A percentile compares a stretch with the other conserved stretches of the same genome.
phyloP scores from a whole-genome alignment of 2,797 vertebrate species.

The Potorous gilbertii region DNA sequence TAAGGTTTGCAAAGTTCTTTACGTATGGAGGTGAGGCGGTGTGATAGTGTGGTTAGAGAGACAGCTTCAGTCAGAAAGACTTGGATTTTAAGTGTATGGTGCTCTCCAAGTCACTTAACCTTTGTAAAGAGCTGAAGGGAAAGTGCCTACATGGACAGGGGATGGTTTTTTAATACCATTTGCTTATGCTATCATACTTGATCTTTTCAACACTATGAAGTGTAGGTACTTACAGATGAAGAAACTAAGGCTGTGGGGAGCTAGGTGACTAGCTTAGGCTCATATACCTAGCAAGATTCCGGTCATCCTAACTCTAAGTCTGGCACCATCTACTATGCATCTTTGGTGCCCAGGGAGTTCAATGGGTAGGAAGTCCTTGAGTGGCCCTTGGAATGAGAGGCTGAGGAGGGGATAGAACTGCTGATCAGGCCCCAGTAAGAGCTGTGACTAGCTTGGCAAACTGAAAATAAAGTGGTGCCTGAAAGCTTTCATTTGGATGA shows the following conservation, averaged over 20 bases:
- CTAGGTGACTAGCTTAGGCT: neutral
- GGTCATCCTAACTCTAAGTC: neutral
- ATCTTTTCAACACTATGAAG: neutral
- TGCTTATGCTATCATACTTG: neutral
- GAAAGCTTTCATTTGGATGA: neutral
- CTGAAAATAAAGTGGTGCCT: neutral
- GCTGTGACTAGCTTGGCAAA: neutral
- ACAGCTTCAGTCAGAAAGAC: neutral
- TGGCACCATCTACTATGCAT: neutral
- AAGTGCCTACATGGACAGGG: neutral
- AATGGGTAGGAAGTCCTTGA: neutral
- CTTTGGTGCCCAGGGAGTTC: neutral
- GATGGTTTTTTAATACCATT: neutral
- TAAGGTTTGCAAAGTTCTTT: neutral
- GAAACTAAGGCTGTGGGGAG: neutral
- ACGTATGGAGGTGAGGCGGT: neutral
- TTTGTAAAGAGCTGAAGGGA: neutral
- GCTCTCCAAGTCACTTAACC: neutral
- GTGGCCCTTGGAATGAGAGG: neutral
- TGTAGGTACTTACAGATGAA: neutral
- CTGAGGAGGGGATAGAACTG: neutral
- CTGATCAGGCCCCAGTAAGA: neutral
- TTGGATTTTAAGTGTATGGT: neutral
- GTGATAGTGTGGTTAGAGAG: neutral
- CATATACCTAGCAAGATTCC: neutral